These are phyloP conservation scores for Amphimallon solstitiale DNA, from an alignment of 2,888 invertebrate genomes.

Conservation along the genomic window DNA sequence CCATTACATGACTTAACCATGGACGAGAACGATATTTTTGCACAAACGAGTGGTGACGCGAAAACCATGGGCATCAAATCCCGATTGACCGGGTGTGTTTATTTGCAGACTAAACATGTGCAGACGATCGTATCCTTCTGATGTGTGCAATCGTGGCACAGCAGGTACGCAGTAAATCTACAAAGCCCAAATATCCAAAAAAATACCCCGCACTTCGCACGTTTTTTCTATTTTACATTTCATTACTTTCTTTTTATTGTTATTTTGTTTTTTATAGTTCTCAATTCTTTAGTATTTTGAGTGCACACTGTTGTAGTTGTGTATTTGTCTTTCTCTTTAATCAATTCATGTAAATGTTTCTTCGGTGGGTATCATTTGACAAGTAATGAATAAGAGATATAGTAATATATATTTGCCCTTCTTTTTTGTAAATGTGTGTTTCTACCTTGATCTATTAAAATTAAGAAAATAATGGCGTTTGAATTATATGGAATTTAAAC, in stretches of 20 bases:
- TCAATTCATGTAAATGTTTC: background rate
- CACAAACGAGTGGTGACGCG: conserved; percentile 21
- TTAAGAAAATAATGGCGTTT: too few relatives aligned
- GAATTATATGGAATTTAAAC: too few relatives aligned
- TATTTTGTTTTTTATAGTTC: conserved; percentile 15
- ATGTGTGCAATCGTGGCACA: conserved; percentile 97
- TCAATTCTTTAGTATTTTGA: background rate
- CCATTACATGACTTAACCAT: conserved; percentile 11
- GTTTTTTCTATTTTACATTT: conserved; percentile 31
- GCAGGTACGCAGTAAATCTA: conserved; percentile 78
- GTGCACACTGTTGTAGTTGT: conserved; percentile 20
- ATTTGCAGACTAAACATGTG: conserved; percentile 98
- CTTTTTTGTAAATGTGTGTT: too few relatives aligned
- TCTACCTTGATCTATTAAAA: too few relatives aligned
- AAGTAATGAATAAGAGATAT: conserved; percentile 20
- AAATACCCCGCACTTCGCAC: conserved; percentile 32
- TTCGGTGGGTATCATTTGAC: background rate
- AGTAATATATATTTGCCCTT: too few relatives aligned
- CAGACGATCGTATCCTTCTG: conserved; percentile 93
- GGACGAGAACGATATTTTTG: conserved; percentile 17
- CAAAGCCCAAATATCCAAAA: conserved; percentile 16
- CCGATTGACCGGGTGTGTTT: conserved; percentile 55
- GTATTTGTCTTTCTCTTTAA: conserved; percentile 14
- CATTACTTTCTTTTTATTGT: conserved; percentile 32
- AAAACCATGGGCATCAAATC: conserved; percentile 34